Base-by-base conservation (phyloP, 2,113 vertebrate genomes). In the Nesogale talazaci region DNA sequence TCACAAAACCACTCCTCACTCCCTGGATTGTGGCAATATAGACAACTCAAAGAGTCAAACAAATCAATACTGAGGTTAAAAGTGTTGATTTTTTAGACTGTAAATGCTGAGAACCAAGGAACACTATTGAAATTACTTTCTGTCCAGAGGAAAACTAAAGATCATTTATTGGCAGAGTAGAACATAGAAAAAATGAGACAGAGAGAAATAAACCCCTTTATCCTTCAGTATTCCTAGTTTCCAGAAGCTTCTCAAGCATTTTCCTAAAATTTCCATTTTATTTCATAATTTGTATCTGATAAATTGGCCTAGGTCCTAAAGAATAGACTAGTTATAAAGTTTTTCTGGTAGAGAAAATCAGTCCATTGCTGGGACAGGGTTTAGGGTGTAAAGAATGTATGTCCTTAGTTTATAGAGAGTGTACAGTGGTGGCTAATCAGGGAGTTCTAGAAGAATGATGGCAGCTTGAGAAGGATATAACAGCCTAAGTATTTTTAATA, bases 121-220 rank as follows among this genome's bases (percentile, higher is more conserved):
- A 76, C 2, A 72, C 12, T 92, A 86, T 89, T 78, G 92, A 42
- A 95, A 80, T 79, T 74, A 65, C 46, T 78, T 94, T 31, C 36
- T 69, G 38, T 7, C 6, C 52, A 81, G 31, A 89, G 78, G 67
- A 34, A 94, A 63, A 56, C 63, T 88, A 5, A 87, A 40, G 25
- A 77, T 31, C 84, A 75, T 83, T 82, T 95, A 57, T 70, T 75
- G 56, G 19, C 17, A 91, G 75, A 19, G 4, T 87, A 80, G 57
- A 79, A 4, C 23, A 16, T 76, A 65, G 63, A 88, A 42, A 46
- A 76, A 90, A 77, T 1, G 69, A 78, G 70, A 7, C 12, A 59
- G 42, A 92, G 74, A 81, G 36, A 93, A 74, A 93, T 82, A 61
- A 72, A 67, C 7, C 8, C 22, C 91, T 1, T 94, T 61, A 59